Evolutionary conservation across 2,113 vertebrate species (phyloP), one percentile per base, ranked within the genome.

Genomic region (Dromaius novaehollandiae): DNA sequence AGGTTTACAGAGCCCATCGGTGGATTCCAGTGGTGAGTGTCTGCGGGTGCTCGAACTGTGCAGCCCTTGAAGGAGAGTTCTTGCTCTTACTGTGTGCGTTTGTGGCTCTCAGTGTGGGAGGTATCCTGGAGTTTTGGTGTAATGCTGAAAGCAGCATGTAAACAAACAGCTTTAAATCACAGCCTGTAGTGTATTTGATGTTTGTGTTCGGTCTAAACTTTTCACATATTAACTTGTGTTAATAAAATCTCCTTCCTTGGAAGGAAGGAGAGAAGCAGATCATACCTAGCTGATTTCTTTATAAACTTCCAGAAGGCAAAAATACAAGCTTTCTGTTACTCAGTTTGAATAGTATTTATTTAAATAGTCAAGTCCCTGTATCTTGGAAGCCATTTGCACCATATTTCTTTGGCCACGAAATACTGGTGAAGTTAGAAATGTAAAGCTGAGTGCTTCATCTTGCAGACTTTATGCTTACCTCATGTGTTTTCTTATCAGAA

Each of bases 1-100:
- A 99, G 99, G 97, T 99, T 99, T 98, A 99, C 99, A 85, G 99
- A 99, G 93, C 98, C 99, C 96, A 98, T 99, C 16, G 99, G 99
- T 83, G 99, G 99, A 98, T 99, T 98, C 95, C 98, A 99, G 95
- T 99, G 99, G 99, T 99, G 97, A 99, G 99, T 65, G 56, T 80
- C 24, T 10, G 4, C 0, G 28, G 71, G 53, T 5, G 32, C 8
- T 90, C 8, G 22, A 36, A 40, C 71, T 50, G 55, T 7, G 51
- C 60, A 16, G 36, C 7, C 58, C 61, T 50, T 32, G 20, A 64
- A 58, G 18, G 16, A 66, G 32, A 44, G 70, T 61, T 65, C 46
- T 50, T 61, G 56, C 40, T 28, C 56, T 63, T 20, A 0, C 89
- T 48, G 34, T 66, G 50, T 11, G 26, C 0, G 0, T 19, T 11